A percentile compares a stretch with the other conserved stretches of the same genome.
phyloP scores from a whole-genome alignment of 2,113 vertebrate species.

The Sebastes fasciatus region DNA sequence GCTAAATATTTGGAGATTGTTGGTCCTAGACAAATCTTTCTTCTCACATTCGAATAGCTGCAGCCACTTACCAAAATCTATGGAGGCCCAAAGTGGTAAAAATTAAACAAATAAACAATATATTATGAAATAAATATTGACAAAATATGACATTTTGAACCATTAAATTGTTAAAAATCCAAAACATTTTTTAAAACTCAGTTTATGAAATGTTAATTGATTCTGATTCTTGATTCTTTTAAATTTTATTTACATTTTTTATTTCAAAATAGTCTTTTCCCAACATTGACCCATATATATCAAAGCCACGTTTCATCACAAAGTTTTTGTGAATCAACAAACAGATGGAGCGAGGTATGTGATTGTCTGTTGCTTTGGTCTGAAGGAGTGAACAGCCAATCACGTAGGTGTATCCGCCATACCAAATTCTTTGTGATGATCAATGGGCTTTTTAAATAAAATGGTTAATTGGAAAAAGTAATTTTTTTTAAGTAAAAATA shows the following conservation, averaged over 20 bases:
- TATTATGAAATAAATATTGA: neutral
- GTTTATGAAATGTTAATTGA: neutral
- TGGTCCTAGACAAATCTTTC: neutral
- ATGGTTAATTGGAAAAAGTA: neutral
- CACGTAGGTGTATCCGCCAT: neutral
- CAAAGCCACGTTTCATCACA: too few species aligned
- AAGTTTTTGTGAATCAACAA: neutral
- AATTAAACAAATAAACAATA: neutral
- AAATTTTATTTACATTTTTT: neutral
- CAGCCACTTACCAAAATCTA: neutral
- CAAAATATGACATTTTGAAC: neutral
- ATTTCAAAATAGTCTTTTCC: neutral
- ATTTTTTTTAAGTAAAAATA: neutral
- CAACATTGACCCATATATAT: too few species aligned
- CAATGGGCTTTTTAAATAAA: neutral
- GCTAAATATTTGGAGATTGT: neutral
- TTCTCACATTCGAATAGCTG: neutral
- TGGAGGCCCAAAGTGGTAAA: neutral
- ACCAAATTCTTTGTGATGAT: neutral
- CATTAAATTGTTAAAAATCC: neutral
- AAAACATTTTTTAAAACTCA: too few species aligned
- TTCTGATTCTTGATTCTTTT: neutral
- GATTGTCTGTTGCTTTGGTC: conserved; percentile 14
- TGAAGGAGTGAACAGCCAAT: neutral
- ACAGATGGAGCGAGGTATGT: neutral